Evolutionary conservation across 2,113 vertebrate species (phyloP).

Genomic region (Raja brachyura): DNA sequence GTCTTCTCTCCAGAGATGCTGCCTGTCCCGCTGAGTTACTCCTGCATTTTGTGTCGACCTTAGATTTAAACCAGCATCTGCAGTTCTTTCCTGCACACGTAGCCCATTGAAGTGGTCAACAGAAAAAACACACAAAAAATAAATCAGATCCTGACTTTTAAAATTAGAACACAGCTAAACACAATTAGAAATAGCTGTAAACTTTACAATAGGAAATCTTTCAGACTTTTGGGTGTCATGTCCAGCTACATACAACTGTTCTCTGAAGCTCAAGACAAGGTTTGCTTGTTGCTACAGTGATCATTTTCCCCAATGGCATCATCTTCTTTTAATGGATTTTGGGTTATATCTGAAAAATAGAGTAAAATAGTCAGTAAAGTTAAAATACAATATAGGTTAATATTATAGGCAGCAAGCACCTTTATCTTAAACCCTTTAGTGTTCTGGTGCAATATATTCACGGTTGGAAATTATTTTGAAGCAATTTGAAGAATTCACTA

Average conservation of each 20-base stretch:
- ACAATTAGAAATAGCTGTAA: not conserved
- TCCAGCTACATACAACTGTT: not conserved
- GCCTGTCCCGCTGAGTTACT: too few species aligned
- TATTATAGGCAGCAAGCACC: not conserved
- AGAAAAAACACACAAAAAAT: not conserved
- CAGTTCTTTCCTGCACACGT: too few species aligned
- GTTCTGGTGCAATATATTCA: not conserved
- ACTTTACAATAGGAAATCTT: not conserved
- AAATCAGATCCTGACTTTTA: not conserved
- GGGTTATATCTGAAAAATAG: constrained; percentile 62
- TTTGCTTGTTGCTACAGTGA: not conserved
- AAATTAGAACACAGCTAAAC: not conserved
- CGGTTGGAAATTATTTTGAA: not conserved
- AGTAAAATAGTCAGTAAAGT: constrained; percentile 42
- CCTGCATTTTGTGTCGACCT: too few species aligned
- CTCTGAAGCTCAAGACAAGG: not conserved
- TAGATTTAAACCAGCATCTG: too few species aligned
- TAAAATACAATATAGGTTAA: not conserved
- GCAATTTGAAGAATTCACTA: not conserved
- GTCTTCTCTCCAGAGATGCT: too few species aligned
- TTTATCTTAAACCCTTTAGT: not conserved
- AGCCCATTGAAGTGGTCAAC: not conserved
- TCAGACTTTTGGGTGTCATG: not conserved
- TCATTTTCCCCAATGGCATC: constrained; percentile 40
- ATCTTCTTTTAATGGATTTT: constrained; percentile 56